Percentiles rank a stretch among this genome's conserved stretches.
Evolutionary conservation across 2,888 invertebrate species (phyloP).

Genomic region (Epinotia nisella): DNA sequence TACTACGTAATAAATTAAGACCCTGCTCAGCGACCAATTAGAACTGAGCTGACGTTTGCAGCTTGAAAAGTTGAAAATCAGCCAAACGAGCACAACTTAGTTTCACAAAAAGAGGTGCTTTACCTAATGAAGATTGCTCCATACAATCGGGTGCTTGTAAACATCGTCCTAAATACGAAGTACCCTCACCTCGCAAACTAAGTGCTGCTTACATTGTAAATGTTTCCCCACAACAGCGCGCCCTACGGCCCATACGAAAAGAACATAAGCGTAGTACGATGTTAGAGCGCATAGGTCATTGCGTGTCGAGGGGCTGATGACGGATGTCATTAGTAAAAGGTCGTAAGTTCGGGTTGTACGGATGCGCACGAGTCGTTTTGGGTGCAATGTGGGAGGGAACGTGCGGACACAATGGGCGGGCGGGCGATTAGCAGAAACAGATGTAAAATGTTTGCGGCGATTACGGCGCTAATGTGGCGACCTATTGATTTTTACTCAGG

Average conservation of each 20-base stretch:
- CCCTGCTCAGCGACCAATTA: background rate
- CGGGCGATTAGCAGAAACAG: conserved; percentile 41
- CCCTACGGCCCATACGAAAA: conserved; percentile 1
- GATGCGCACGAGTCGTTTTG: conserved; percentile 12
- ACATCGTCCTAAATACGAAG: conserved; percentile 36
- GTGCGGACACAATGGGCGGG: conserved; percentile 34
- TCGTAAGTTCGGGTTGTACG: background rate
- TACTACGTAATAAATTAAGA: background rate
- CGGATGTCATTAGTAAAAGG: background rate
- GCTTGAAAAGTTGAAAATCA: background rate
- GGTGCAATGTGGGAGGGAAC: conserved; percentile 8
- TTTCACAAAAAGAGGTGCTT: conserved; percentile 26
- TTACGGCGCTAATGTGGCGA: conserved; percentile 28
- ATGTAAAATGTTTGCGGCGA: conserved; percentile 38
- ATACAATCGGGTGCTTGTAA: conserved; percentile 17
- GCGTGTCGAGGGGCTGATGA: background rate
- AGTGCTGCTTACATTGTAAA: conserved; percentile 39
- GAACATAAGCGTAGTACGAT: conserved; percentile 4
- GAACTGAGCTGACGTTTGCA: background rate
- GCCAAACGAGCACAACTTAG: background rate
- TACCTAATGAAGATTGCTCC: conserved; percentile 25
- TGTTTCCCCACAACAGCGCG: conserved; percentile 20
- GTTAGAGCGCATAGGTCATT: conserved; percentile 1
- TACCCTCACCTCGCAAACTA: conserved; percentile 9
- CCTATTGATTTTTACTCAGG: conserved; percentile 34